A percentile compares a stretch with the other conserved stretches of the same genome.
These are phyloP conservation scores for Channa striata DNA, from an alignment of 2,797 vertebrate genomes.

Conservation along the genomic window DNA sequence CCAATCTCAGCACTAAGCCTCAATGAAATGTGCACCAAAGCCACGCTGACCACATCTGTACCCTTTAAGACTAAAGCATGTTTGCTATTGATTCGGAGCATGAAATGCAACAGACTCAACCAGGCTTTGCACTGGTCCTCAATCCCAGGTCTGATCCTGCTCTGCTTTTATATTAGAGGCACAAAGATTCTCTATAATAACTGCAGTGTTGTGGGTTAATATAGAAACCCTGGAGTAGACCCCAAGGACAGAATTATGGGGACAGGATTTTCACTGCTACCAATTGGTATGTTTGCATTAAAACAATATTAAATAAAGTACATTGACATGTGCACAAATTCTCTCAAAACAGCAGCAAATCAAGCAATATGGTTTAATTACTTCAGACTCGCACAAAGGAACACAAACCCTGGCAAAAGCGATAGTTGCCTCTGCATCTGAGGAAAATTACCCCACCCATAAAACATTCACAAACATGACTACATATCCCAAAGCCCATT, in stretches of 20 bases:
- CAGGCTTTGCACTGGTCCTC: background rate
- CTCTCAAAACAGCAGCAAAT: constrained; percentile 39
- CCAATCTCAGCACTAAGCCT: constrained; percentile 19
- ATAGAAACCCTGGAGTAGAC: background rate
- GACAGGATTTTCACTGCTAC: too few relatives aligned
- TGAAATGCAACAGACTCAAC: background rate
- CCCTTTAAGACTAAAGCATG: constrained; percentile 16
- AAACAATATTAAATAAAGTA: constrained; percentile 15
- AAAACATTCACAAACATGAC: constrained; percentile 61
- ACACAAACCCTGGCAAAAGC: constrained; percentile 43
- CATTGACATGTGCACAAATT: constrained; percentile 25
- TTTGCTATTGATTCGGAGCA: constrained; percentile 1
- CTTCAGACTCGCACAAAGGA: constrained; percentile 43
- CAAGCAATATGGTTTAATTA: constrained; percentile 57
- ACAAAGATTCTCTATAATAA: background rate
- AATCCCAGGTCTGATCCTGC: background rate
- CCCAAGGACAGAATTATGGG: background rate
- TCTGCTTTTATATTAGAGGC: background rate
- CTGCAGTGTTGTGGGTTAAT: constrained; percentile 1
- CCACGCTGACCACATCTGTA: constrained; percentile 12
- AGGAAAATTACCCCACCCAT: constrained; percentile 56
- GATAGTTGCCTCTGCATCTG: constrained; percentile 55
- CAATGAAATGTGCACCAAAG: constrained; percentile 30
- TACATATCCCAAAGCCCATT: constrained; percentile 46
- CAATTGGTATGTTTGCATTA: background rate